Conservation (phyloP, 2,888 invertebrate genomes). For the Zelleria hepariella region DNA sequence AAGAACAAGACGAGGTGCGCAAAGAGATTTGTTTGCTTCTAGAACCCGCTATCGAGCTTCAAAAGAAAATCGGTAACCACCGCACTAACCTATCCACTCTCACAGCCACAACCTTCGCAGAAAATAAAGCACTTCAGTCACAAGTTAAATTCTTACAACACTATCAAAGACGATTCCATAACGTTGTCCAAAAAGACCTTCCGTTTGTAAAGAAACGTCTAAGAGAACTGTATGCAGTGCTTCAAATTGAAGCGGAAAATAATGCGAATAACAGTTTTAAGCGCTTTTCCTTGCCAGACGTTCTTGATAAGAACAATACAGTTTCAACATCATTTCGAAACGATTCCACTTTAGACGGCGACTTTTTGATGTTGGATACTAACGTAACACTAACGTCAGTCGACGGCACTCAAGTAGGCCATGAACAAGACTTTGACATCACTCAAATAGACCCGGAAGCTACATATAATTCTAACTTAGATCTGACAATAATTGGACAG, state of each 20-base stretch:
- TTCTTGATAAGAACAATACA: slow-evolving; percentile 36
- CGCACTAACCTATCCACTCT: slow-evolving; percentile 54
- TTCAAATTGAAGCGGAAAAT: slow-evolving; percentile 31
- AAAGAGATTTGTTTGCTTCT: slow-evolving; percentile 41
- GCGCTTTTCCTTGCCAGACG: slow-evolving; percentile 46
- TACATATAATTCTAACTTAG: slow-evolving; percentile 8
- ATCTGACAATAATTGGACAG: slow-evolving; percentile 21
- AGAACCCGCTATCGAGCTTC: slow-evolving; percentile 41
- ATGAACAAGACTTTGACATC: slow-evolving; percentile 48
- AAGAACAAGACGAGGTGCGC: slow-evolving; percentile 38
- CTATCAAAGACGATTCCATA: slow-evolving; percentile 47
- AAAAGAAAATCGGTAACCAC: slow-evolving; percentile 52
- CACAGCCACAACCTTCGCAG: slow-evolving; percentile 57
- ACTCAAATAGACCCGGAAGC: slow-evolving; percentile 31
- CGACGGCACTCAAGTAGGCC: slow-evolving; percentile 43
- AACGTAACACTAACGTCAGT: slow-evolving; percentile 41
- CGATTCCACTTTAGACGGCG: slow-evolving; percentile 55
- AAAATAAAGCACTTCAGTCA: slow-evolving; percentile 52
- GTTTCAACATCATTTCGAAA: slow-evolving; percentile 34
- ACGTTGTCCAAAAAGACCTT: slow-evolving; percentile 55
- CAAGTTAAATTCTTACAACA: slow-evolving; percentile 55
- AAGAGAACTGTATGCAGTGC: slow-evolving; percentile 35
- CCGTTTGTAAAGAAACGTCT: slow-evolving; percentile 50
- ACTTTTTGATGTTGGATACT: slow-evolving; percentile 59
- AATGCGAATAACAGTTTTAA: slow-evolving; percentile 35